These are phyloP conservation scores for Pandemis cinnamomeana DNA, from an alignment of 2,888 invertebrate species.

Conservation along the genomic window DNA sequence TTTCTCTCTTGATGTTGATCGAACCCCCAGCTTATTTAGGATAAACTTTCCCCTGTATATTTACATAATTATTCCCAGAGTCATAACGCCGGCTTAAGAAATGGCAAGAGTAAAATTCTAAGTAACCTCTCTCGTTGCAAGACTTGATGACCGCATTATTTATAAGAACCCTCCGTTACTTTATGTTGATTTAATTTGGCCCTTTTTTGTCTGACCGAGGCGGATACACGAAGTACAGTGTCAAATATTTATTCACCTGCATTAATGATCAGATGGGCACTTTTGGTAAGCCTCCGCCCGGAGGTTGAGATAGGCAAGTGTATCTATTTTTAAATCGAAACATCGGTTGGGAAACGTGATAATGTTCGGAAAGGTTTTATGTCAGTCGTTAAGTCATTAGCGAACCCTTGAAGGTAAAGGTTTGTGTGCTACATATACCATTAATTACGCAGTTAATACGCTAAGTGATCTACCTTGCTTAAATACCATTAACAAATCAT, in stretches of 20 bases:
- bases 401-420: not conserved
- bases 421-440: not conserved
- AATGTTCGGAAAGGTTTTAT: not conserved
- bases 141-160: conserved; percentile 63
- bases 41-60: conserved; percentile 50
- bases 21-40: conserved; percentile 46
- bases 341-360: not conserved
- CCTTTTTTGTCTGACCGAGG: conserved; percentile 49
- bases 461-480: not conserved
- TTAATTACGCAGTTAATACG: conserved; percentile 1
- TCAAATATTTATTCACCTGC: conserved; percentile 40
- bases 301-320: conserved; percentile 2
- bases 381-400: conserved; percentile 7
- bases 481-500: not conserved
- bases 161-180: conserved; percentile 55
- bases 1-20: conserved; percentile 46
- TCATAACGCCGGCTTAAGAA: conserved; percentile 51
- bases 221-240: conserved; percentile 32
- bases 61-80: conserved; percentile 63
- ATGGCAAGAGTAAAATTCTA: conserved; percentile 55
- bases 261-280: conserved; percentile 35
- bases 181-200: conserved; percentile 60
- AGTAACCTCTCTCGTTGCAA: conserved; percentile 48
- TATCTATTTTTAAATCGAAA: conserved; percentile 18
- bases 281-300: conserved; percentile 23